These are phyloP conservation scores for Metridium senile DNA, from an alignment of 92 coral and sea anemone species.

Conservation along the genomic window DNA sequence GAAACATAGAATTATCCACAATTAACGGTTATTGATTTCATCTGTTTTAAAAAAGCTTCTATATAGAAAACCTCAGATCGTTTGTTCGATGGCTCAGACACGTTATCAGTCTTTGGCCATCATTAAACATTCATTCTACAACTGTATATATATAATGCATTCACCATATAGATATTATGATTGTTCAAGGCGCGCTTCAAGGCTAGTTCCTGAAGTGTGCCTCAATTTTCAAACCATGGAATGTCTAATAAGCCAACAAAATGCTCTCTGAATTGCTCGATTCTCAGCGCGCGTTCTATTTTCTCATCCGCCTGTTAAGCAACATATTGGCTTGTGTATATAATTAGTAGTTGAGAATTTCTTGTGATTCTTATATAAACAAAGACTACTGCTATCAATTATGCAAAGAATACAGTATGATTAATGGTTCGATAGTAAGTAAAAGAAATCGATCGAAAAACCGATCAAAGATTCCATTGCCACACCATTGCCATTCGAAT, in stretches of 20 bases:
- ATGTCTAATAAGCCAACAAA: not conserved
- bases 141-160: not conserved
- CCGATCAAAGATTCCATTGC: slow-evolving; percentile 9
- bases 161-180: not conserved
- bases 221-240: not conserved
- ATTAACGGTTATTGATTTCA: not conserved
- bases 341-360: slow-evolving; percentile 8
- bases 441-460: not conserved
- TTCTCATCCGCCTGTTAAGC: not conserved
- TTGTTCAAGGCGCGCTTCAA: not conserved
- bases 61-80: not conserved
- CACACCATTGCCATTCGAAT: slow-evolving; percentile 13
- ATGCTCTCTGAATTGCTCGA: not conserved
- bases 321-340: not conserved
- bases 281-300: not conserved
- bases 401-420: slow-evolving; percentile 13
- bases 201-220: not conserved
- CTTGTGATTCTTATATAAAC: slow-evolving; percentile 18
- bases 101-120: not conserved
- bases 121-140: not conserved
- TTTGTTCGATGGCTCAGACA: not conserved
- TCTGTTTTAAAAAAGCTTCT: not conserved
- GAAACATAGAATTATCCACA: not conserved
- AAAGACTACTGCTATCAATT: slow-evolving; percentile 10
- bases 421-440: slow-evolving; percentile 19